Evolutionary conservation across 2,113 vertebrate genomes (phyloP).

Genomic region (Potamarius usumacintae): DNA sequence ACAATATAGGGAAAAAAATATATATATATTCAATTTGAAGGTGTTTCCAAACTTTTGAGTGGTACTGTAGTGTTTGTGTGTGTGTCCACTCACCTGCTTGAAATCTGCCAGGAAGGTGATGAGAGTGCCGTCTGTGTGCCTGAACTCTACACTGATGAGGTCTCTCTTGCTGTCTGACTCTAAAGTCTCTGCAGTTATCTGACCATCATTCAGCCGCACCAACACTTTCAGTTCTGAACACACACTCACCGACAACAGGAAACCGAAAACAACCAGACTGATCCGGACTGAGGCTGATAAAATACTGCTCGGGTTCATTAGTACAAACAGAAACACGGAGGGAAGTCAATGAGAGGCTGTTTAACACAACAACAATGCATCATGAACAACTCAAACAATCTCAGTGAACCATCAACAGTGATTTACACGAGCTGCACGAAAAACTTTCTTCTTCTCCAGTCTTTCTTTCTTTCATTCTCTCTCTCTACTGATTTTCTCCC

Average conservation of each 20-base stretch:
- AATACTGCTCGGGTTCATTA: slow-evolving; percentile 49
- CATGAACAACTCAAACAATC: slow-evolving; percentile 21
- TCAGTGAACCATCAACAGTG: neutral
- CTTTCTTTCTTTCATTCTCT: no score
- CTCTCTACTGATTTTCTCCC: no score
- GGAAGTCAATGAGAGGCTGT: slow-evolving; percentile 4
- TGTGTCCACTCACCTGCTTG: slow-evolving; percentile 72
- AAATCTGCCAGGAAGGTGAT: slow-evolving; percentile 80
- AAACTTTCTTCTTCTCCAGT: neutral
- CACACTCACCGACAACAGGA: slow-evolving; percentile 30
- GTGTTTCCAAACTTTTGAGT: no score
- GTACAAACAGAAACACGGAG: slow-evolving; percentile 8
- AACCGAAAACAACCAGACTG: neutral
- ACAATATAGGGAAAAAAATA: no score
- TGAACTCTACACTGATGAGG: slow-evolving; percentile 80
- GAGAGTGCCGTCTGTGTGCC: slow-evolving; percentile 78
- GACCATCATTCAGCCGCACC: slow-evolving; percentile 76
- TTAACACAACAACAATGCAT: slow-evolving; percentile 43
- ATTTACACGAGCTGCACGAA: neutral
- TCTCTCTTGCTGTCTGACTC: slow-evolving; percentile 79
- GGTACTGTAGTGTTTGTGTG: neutral
- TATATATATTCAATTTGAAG: no score
- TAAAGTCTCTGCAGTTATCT: slow-evolving; percentile 78
- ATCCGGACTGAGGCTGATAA: slow-evolving; percentile 24
- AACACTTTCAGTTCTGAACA: slow-evolving; percentile 76